Conservation (phyloP, 2,113 vertebrate species). For the Myotis brandtii region DNA sequence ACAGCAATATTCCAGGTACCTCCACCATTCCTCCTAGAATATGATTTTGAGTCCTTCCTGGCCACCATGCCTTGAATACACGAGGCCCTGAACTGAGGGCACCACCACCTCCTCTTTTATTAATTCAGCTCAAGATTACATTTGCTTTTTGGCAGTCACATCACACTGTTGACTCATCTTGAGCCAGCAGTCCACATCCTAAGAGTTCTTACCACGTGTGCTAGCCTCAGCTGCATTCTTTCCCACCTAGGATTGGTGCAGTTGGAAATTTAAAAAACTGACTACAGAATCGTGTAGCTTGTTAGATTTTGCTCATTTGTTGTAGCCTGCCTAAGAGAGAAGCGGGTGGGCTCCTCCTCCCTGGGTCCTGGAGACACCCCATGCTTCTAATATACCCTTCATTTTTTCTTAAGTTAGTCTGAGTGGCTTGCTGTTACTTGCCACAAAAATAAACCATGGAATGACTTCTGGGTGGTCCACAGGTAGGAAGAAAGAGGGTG, state of each 20-base stretch:
- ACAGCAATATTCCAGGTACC: neutral
- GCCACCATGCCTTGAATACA: neutral
- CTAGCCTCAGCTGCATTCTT: neutral
- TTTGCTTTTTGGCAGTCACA: neutral
- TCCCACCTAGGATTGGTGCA: neutral
- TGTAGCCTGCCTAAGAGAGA: neutral
- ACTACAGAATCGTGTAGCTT: neutral
- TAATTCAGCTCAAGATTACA: neutral
- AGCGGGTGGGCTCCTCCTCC: neutral
- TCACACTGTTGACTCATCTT: conserved; percentile 51
- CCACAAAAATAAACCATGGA: neutral
- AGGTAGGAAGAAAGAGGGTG: neutral
- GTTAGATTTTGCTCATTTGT: neutral
- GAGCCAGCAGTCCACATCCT: conserved; percentile 10
- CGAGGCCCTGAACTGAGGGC: neutral
- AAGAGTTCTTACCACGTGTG: neutral
- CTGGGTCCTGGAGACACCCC: neutral
- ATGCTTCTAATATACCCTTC: neutral
- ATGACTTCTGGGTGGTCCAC: neutral
- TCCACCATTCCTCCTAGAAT: neutral
- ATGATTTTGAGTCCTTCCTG: neutral
- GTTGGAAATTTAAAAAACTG: neutral
- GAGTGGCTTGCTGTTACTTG: neutral
- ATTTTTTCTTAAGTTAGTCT: neutral
- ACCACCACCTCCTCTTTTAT: neutral